phyloP scores from a whole-genome alignment of 2,797 vertebrate species.

The Pogoniulus pusillus region DNA sequence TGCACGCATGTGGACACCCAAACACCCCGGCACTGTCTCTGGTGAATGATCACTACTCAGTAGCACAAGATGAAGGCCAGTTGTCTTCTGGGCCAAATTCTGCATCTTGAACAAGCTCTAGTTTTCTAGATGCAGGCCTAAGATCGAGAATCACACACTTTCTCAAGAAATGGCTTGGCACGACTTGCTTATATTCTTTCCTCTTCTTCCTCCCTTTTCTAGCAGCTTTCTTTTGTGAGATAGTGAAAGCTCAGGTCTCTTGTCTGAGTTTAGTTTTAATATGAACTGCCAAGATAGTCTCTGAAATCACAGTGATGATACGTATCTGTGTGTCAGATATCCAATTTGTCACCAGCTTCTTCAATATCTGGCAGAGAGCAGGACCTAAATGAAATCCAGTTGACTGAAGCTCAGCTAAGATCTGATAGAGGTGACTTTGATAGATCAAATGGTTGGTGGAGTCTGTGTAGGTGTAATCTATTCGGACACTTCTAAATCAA shows the following conservation, averaged over 20 bases:
- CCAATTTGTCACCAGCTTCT: constrained; percentile 31
- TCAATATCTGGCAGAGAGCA: constrained; percentile 26
- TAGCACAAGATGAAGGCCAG: neutral
- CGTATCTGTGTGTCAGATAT: constrained; percentile 24
- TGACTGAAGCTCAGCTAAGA: constrained; percentile 41
- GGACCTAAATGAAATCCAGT: constrained; percentile 55
- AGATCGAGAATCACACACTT: neutral
- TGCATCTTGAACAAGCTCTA: neutral
- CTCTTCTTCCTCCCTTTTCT: neutral
- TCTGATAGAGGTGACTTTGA: constrained; percentile 54
- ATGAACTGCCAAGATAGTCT: neutral
- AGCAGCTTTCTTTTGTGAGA: neutral
- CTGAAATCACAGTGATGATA: constrained; percentile 17
- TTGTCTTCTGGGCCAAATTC: neutral
- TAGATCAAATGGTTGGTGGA: constrained; percentile 21
- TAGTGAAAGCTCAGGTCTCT: neutral
- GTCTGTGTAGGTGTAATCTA: constrained; percentile 24
- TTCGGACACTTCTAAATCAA: constrained; percentile 10
- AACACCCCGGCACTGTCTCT: neutral
- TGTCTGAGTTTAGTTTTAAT: neutral
- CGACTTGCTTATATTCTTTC: neutral
- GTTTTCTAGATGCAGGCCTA: neutral
- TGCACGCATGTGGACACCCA: neutral
- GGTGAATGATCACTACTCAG: neutral
- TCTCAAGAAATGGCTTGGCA: neutral